A percentile compares a stretch with the other conserved stretches of the same genome.
These are phyloP conservation scores for Xestia sexstrigata DNA, from an alignment of 2,888 invertebrate species.

Conservation along the genomic window DNA sequence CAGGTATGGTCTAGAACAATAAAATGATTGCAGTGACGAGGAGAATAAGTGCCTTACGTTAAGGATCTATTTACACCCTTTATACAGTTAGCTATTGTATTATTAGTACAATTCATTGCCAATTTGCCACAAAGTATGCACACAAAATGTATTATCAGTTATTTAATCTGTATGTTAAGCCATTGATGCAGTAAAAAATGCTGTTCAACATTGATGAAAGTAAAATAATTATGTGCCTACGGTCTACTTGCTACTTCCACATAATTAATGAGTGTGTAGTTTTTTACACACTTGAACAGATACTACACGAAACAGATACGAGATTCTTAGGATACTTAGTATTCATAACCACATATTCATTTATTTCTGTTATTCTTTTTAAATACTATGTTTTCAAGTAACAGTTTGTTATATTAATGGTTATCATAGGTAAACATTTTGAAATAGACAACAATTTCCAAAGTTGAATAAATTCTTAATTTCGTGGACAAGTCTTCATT, in stretches of 20 bases:
- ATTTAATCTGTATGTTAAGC: conserved; percentile 30
- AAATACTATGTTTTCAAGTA: background rate
- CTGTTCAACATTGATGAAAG: conserved; percentile 29
- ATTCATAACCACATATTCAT: background rate
- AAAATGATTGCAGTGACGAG: too few species aligned
- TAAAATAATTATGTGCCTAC: conserved; percentile 19
- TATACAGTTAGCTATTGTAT: conserved; percentile 11
- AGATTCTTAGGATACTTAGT: background rate
- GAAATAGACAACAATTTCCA: background rate
- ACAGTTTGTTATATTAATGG: background rate
- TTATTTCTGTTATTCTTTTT: background rate
- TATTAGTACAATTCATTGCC: conserved; percentile 7
- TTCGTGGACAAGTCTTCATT: background rate
- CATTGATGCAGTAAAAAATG: conserved; percentile 32
- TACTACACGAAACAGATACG: too few species aligned
- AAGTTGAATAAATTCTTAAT: background rate
- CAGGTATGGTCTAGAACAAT: too few species aligned
- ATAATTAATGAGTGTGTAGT: conserved; percentile 9
- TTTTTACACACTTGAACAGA: background rate
- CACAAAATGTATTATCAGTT: conserved; percentile 6
- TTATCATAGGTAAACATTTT: background rate
- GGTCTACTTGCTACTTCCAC: conserved; percentile 11
- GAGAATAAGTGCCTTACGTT: too few species aligned
- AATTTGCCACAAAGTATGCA: background rate
- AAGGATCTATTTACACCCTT: background rate